A percentile compares a stretch with the other conserved stretches of the same genome.
These are phyloP conservation scores for Heliconius ismenius DNA, from an alignment of 2,888 invertebrate species.

Conservation along the genomic window DNA sequence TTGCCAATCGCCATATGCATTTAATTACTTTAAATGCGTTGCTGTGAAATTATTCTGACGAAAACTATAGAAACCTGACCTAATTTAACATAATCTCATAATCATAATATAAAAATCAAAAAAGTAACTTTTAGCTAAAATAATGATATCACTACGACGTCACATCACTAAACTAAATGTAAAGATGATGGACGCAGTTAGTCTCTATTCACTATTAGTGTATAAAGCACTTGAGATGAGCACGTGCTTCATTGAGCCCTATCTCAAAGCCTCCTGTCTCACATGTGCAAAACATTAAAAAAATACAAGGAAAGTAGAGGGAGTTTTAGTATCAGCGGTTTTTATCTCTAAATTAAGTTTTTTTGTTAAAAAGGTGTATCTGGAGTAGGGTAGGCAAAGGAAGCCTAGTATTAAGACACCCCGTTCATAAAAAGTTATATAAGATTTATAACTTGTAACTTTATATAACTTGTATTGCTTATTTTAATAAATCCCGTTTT, in stretches of 20 bases:
- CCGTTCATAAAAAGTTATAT: no score
- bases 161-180: constrained; percentile 11
- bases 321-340: background rate
- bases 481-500: no score
- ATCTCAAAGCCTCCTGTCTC: background rate
- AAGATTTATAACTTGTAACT: no score
- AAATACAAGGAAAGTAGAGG: background rate
- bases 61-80: background rate
- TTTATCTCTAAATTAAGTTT: background rate
- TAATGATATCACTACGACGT: constrained; percentile 1
- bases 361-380: background rate
- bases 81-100: background rate
- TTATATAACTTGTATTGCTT: no score
- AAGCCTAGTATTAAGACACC: background rate
- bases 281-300: background rate
- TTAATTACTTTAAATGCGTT: background rate
- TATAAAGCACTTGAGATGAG: background rate
- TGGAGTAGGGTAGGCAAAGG: background rate
- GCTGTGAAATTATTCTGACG: background rate
- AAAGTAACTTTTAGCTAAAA: background rate
- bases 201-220: constrained; percentile 14
- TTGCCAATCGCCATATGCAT: no score
- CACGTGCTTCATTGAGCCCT: constrained; percentile 14
- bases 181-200: background rate
- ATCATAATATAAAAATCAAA: background rate